Conservation (phyloP, 1,140 invertebrate genomes). For the Drosophila bifasciata region DNA sequence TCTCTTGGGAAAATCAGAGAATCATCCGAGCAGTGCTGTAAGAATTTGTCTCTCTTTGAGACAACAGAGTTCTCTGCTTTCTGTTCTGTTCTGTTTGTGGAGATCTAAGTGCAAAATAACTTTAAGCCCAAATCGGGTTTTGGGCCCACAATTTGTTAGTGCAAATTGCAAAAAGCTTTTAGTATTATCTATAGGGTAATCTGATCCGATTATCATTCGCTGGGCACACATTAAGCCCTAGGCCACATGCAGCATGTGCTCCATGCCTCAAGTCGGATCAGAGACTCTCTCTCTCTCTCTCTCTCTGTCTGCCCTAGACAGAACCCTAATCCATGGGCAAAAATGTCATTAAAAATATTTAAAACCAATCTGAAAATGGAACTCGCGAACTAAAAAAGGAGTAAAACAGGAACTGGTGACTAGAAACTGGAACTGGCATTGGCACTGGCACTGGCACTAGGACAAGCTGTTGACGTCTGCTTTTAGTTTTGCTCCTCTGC, state of each 20-base stretch:
- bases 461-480: no score
- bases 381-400: constrained; percentile 7
- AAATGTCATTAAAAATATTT: constrained; percentile 77
- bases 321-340: constrained; percentile 63
- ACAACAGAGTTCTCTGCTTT: no score
- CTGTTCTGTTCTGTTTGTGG: background rate
- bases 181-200: constrained; percentile 73
- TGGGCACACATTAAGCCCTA: constrained; percentile 50
- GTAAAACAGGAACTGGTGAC: background rate
- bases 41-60: constrained; percentile 7
- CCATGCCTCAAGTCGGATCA: constrained; percentile 19
- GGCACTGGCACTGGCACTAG: no score
- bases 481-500: no score
- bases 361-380: constrained; percentile 46
- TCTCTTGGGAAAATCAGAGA: background rate
- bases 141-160: constrained; percentile 69
- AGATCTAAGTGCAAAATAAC: constrained; percentile 65
- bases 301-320: constrained; percentile 1
- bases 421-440: no score
- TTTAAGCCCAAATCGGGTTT: constrained; percentile 32
- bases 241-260: background rate
- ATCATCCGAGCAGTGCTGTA: no score
- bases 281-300: no score
- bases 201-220: constrained; percentile 81
- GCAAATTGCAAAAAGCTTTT: constrained; percentile 82